These are phyloP conservation scores for Coleophora flavipennella DNA, from an alignment of 2,888 invertebrate genomes.

Conservation along the genomic window DNA sequence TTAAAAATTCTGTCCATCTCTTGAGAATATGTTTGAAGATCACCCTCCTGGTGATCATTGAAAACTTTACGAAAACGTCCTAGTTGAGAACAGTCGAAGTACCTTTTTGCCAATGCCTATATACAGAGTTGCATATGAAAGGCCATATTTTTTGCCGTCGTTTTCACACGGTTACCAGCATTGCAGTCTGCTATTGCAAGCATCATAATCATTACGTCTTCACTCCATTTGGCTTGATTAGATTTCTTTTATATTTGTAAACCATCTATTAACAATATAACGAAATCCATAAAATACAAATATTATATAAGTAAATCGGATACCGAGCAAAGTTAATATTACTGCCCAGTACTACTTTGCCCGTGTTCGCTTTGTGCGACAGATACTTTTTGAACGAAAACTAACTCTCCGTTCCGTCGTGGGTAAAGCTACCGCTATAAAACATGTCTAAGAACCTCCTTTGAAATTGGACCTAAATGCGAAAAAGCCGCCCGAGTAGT, in stretches of 20 bases:
- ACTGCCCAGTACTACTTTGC: too few relatives aligned
- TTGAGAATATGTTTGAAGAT: constrained; percentile 2
- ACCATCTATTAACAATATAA: constrained; percentile 1
- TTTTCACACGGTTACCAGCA: constrained; percentile 4
- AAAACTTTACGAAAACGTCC: constrained; percentile 6
- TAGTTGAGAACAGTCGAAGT: background rate
- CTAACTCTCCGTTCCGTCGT: too few relatives aligned
- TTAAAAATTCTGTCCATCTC: constrained; percentile 3
- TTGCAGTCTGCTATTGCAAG: constrained; percentile 6
- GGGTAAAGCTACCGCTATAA: too few relatives aligned
- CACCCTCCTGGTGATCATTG: background rate
- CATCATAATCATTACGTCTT: constrained; percentile 6
- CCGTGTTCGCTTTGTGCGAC: background rate
- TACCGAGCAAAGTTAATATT: too few relatives aligned
- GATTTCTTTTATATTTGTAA: constrained; percentile 4
- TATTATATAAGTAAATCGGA: background rate
- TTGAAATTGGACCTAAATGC: too few relatives aligned
- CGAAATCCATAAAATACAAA: background rate
- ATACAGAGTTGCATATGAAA: constrained; percentile 7
- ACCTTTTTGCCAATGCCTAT: constrained; percentile 6
- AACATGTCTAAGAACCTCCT: too few relatives aligned
- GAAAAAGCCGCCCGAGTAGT: too few relatives aligned
- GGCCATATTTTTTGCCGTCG: constrained; percentile 7
- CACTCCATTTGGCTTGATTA: constrained; percentile 8
- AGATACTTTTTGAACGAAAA: background rate